Conservation (phyloP, 2,797 vertebrate species). For the Natrix natrix region DNA sequence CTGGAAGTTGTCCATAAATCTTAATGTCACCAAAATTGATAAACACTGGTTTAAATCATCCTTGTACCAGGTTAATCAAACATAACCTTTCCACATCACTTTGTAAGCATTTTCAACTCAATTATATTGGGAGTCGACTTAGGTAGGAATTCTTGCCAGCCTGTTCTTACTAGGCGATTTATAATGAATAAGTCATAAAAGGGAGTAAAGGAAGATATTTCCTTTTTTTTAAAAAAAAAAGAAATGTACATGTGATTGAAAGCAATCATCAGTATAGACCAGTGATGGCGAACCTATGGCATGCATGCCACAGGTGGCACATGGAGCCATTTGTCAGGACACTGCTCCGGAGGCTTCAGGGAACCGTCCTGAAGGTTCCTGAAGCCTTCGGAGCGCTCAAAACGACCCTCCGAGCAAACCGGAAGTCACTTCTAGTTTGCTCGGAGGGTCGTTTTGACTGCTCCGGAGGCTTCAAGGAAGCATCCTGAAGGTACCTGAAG, state of each 20-base stretch:
- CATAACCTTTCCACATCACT: not conserved
- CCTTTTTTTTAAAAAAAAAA: not conserved
- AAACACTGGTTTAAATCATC: not conserved
- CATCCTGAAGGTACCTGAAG: too few relatives aligned
- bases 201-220: not conserved
- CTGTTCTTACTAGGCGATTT: not conserved
- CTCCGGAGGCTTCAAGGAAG: too few relatives aligned
- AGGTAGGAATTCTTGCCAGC: not conserved
- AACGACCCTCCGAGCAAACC: too few relatives aligned
- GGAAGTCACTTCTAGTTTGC: too few relatives aligned
- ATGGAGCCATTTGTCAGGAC: too few relatives aligned
- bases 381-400: too few relatives aligned
- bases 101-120: not conserved
- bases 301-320: too few relatives aligned
- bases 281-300: too few relatives aligned
- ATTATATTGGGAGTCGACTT: not conserved
- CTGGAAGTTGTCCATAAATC: not conserved
- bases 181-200: not conserved
- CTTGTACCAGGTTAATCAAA: not conserved
- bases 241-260: not conserved
- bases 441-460: too few relatives aligned
- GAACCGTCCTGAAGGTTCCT: too few relatives aligned
- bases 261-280: not conserved
- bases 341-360: too few relatives aligned
- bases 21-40: not conserved